These are phyloP conservation scores for Monopterus albus DNA, from an alignment of 2,113 vertebrate genomes.

Conservation along the genomic window DNA sequence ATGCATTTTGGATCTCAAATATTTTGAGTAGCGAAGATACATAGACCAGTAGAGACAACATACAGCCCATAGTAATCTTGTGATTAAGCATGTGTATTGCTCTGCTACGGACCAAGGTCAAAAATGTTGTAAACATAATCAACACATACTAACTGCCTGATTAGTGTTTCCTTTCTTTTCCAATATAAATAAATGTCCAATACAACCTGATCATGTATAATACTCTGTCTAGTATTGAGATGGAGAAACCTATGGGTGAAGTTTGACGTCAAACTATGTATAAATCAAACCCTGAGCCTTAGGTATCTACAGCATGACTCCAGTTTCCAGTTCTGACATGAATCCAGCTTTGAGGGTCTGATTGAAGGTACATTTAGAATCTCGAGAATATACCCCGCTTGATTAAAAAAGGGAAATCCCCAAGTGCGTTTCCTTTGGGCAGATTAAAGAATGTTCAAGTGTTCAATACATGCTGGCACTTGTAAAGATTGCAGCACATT, in stretches of 20 bases:
- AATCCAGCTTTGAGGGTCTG: too few relatives aligned
- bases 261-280: not conserved
- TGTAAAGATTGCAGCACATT: not conserved
- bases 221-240: not conserved
- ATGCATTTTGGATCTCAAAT: too few relatives aligned
- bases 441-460: not conserved
- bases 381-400: too few relatives aligned
- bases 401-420: too few relatives aligned
- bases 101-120: conserved; percentile 5
- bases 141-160: conserved; percentile 4
- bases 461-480: not conserved
- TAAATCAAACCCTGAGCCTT: not conserved
- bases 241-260: too few relatives aligned
- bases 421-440: too few relatives aligned
- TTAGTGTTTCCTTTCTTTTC: not conserved
- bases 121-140: not conserved
- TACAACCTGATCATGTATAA: not conserved
- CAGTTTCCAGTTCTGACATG: not conserved
- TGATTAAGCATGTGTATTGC: conserved; percentile 8
- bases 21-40: not conserved
- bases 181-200: not conserved
- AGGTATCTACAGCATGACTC: too few relatives aligned
- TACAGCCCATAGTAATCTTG: not conserved
- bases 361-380: too few relatives aligned
- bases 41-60: not conserved